A percentile compares a stretch with the other conserved stretches of the same genome.
Conservation (phyloP, 1,140 invertebrate species). For the Musca vetustissima region DNA sequence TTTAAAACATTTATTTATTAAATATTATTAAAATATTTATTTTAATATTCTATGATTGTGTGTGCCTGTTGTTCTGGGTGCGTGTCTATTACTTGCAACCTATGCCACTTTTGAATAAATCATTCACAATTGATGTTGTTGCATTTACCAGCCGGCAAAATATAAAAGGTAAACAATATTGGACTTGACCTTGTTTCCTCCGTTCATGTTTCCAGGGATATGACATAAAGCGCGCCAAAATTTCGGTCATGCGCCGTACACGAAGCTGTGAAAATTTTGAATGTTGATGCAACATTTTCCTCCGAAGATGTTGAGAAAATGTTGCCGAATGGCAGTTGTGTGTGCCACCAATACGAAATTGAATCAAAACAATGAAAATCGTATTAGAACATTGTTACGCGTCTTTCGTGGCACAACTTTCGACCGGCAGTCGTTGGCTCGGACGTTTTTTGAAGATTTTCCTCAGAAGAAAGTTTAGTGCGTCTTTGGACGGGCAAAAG, state of each 20-base stretch:
- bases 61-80: too few species aligned
- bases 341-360: not conserved
- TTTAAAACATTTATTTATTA: too few species aligned
- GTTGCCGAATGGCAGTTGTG: not conserved
- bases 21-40: not conserved
- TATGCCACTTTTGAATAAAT: not conserved
- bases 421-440: not conserved
- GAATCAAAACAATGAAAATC: not conserved
- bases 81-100: not conserved
- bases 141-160: not conserved
- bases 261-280: not conserved
- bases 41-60: too few species aligned
- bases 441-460: too few species aligned
- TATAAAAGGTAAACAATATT: slow-evolving; percentile 10
- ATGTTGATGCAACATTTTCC: slow-evolving; percentile 15
- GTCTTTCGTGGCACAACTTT: slow-evolving; percentile 10
- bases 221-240: not conserved
- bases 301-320: not conserved
- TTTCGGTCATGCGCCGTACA: not conserved
- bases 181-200: slow-evolving; percentile 17
- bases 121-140: not conserved
- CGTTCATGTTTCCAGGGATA: not conserved
- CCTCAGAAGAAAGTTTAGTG: not conserved
- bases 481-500: not conserved
- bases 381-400: slow-evolving; percentile 8